These are phyloP conservation scores for Sebastes elongatus DNA, from an alignment of 2,797 vertebrate genomes.

Conservation along the genomic window DNA sequence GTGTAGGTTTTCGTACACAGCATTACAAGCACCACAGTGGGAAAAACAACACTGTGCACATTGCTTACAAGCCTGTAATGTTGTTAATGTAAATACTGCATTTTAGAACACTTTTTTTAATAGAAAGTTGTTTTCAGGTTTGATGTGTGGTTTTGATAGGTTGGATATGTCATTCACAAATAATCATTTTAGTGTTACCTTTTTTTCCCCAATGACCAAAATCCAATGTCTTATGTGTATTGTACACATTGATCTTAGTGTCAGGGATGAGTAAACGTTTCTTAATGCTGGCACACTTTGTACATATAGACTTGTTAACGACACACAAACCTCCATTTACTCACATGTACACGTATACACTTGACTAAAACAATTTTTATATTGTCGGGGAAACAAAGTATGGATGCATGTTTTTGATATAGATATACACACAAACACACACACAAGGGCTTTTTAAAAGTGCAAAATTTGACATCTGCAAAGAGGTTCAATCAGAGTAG, in stretches of 20 bases:
- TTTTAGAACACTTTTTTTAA: slow-evolving; percentile 62
- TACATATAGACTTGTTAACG: slow-evolving; percentile 67
- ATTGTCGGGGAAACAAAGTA: slow-evolving; percentile 60
- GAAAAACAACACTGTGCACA: slow-evolving; percentile 69
- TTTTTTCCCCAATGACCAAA: slow-evolving; percentile 76
- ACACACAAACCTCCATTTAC: slow-evolving; percentile 74
- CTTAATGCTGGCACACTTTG: slow-evolving; percentile 75
- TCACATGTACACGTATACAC: slow-evolving; percentile 70
- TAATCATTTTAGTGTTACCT: slow-evolving; percentile 77
- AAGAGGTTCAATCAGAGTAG: slow-evolving; percentile 73
- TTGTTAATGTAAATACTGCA: slow-evolving; percentile 75
- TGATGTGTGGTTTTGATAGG: slow-evolving; percentile 71
- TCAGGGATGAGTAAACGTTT: slow-evolving; percentile 76
- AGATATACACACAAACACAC: slow-evolving; percentile 47
- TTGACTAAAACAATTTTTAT: slow-evolving; percentile 73
- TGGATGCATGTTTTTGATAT: slow-evolving; percentile 76
- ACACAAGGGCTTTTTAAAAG: slow-evolving; percentile 82
- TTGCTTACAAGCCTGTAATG: slow-evolving; percentile 76
- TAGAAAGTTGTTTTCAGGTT: slow-evolving; percentile 70
- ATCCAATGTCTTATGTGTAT: slow-evolving; percentile 81
- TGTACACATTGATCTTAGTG: slow-evolving; percentile 75
- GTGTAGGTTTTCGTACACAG: slow-evolving; percentile 71
- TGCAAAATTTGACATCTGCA: slow-evolving; percentile 73
- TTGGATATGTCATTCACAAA: slow-evolving; percentile 73
- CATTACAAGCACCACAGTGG: slow-evolving; percentile 77